These are phyloP conservation scores for Noturus placidus DNA, from an alignment of 2,113 vertebrate genomes.

Conservation along the genomic window DNA sequence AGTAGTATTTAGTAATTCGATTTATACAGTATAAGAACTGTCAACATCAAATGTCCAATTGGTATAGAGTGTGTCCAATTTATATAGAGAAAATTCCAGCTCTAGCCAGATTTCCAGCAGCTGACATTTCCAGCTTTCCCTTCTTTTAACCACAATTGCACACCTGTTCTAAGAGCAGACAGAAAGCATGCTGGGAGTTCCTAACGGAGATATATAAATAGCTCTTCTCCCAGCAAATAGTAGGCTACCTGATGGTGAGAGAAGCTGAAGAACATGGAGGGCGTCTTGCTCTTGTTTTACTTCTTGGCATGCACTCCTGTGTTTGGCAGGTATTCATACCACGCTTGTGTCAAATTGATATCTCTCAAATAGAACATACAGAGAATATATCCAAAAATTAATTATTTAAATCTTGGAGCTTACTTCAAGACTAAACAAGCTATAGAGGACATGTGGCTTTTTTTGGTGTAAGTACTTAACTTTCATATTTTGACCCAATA, in stretches of 20 bases:
- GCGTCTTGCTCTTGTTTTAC: slow-evolving; percentile 11
- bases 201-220: slow-evolving; percentile 45
- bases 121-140: neutral
- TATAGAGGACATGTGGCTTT: neutral
- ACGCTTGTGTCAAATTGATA: neutral
- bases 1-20: neutral
- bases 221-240: slow-evolving; percentile 29
- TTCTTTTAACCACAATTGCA: slow-evolving; percentile 36
- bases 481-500: neutral
- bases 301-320: slow-evolving; percentile 10
- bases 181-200: slow-evolving; percentile 33
- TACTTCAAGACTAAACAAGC: slow-evolving; percentile 5
- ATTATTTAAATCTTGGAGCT: neutral
- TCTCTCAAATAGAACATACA: slow-evolving; percentile 11
- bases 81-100: slow-evolving; percentile 13
- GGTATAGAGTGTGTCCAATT: neutral
- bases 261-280: slow-evolving; percentile 29
- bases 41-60: neutral
- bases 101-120: slow-evolving; percentile 26
- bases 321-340: slow-evolving; percentile 1
- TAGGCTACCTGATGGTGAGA: slow-evolving; percentile 40
- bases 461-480: neutral
- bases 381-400: neutral
- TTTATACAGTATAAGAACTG: neutral
- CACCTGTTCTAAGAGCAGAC: slow-evolving; percentile 40